Evolutionary conservation across 1,140 invertebrate genomes (phyloP).

Genomic region (Pseudoatta argentina): DNA sequence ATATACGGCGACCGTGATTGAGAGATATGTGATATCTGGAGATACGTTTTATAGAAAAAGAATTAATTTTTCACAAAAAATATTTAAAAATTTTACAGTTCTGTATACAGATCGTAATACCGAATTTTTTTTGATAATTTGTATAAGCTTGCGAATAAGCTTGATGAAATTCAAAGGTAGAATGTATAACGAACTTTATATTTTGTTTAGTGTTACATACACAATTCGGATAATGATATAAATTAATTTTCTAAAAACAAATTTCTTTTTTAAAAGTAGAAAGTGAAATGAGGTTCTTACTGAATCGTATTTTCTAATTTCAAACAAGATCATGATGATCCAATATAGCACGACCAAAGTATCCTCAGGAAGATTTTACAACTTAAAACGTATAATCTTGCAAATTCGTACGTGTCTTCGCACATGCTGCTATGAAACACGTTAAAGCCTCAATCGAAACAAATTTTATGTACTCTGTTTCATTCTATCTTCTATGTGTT

Average conservation of each 20-base stretch:
- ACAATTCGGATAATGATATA: not conserved
- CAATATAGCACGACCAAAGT: conserved; percentile 34
- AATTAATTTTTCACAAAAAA: not conserved
- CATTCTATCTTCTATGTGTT: not conserved
- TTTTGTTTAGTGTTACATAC: conserved; percentile 2
- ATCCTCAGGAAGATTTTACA: conserved; percentile 37
- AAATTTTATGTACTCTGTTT: not conserved
- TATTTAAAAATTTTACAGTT: not conserved
- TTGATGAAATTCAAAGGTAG: conserved; percentile 10
- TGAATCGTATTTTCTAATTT: not conserved
- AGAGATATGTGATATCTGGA: not conserved
- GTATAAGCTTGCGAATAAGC: not conserved
- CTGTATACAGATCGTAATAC: not conserved
- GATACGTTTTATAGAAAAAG: not conserved
- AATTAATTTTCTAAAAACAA: not conserved
- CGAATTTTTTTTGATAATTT: not conserved
- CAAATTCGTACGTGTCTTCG: conserved; percentile 20
- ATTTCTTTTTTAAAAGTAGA: not conserved
- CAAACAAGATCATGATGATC: conserved; percentile 9
- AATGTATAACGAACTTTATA: not conserved
- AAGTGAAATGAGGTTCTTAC: not conserved
- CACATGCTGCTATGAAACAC: not conserved
- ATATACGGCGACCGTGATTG: not conserved
- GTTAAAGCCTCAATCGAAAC: conserved; percentile 36
- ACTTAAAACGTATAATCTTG: conserved; percentile 6